phyloP scores from a whole-genome alignment of 2,113 vertebrate species.

The Hyla sarda region DNA sequence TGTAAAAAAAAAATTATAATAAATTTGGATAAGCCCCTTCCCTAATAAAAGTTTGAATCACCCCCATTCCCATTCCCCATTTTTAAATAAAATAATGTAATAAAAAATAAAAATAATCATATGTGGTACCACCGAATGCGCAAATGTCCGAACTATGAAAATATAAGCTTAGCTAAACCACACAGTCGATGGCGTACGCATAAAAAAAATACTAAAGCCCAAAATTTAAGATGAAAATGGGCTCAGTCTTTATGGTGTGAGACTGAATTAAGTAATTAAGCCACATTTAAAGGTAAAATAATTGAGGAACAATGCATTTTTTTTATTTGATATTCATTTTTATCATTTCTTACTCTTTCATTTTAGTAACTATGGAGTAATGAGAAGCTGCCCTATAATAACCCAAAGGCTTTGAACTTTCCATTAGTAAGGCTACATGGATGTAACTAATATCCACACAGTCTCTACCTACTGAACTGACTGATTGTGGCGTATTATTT shows the following conservation, averaged over 20 bases:
- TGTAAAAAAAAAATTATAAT: no score
- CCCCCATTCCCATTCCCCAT: no score
- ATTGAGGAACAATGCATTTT: slow-evolving; percentile 32
- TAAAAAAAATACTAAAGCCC: no score
- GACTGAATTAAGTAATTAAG: slow-evolving; percentile 8
- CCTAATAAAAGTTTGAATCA: no score
- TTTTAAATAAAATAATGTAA: no score
- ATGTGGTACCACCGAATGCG: no score
- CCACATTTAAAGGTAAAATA: slow-evolving; percentile 38
- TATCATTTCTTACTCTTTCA: slow-evolving; percentile 22
- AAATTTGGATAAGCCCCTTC: no score
- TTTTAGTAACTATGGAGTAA: slow-evolving; percentile 45
- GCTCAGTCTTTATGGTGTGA: background rate
- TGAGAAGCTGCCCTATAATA: slow-evolving; percentile 20
- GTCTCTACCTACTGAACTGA: slow-evolving; percentile 21
- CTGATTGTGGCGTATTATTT: slow-evolving; percentile 48
- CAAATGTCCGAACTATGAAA: no score
- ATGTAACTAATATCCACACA: slow-evolving; percentile 45
- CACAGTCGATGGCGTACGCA: no score
- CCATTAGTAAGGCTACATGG: slow-evolving; percentile 31
- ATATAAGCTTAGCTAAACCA: no score
- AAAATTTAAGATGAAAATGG: no score
- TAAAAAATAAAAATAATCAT: no score
- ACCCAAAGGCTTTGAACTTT: slow-evolving; percentile 37
- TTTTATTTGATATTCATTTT: slow-evolving; percentile 40